A percentile compares a stretch with the other conserved stretches of the same genome.
Conservation (phyloP, 2,888 invertebrate species). For the Aleiodes alternator region DNA sequence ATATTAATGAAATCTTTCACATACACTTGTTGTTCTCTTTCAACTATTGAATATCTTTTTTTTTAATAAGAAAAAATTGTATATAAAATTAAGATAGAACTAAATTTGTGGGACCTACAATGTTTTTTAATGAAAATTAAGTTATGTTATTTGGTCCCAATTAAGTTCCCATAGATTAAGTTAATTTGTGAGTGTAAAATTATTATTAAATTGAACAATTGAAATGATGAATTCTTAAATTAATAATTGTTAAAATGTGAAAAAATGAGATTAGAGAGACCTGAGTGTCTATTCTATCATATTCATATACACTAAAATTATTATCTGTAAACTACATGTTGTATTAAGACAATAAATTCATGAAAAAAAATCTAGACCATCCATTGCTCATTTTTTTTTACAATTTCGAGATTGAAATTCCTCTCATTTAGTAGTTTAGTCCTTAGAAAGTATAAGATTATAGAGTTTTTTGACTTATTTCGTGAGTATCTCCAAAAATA, state of each 20-base stretch:
- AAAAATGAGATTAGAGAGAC: conserved; percentile 24
- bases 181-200: too few species aligned
- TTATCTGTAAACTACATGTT: conserved; percentile 30
- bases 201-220: not conserved
- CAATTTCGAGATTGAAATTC: too few species aligned
- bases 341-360: conserved; percentile 37
- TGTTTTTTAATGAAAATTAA: conserved; percentile 15
- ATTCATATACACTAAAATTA: conserved; percentile 31
- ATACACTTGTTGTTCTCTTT: conserved; percentile 8
- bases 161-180: not conserved
- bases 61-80: not conserved
- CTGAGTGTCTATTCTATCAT: conserved; percentile 29
- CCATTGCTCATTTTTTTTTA: not conserved
- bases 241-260: not conserved
- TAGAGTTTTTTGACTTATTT: too few species aligned
- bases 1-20: conserved; percentile 24
- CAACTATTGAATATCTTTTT: not conserved
- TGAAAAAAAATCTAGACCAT: not conserved
- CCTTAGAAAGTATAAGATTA: too few species aligned
- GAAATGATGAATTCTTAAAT: conserved; percentile 3
- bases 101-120: not conserved
- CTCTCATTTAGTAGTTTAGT: too few species aligned
- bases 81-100: not conserved
- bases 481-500: too few species aligned
- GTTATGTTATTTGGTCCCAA: conserved; percentile 22